Evolutionary conservation across 2,113 vertebrate species (phyloP), one percentile per base, ranked within the genome.

Genomic region (Nasalis larvatus): DNA sequence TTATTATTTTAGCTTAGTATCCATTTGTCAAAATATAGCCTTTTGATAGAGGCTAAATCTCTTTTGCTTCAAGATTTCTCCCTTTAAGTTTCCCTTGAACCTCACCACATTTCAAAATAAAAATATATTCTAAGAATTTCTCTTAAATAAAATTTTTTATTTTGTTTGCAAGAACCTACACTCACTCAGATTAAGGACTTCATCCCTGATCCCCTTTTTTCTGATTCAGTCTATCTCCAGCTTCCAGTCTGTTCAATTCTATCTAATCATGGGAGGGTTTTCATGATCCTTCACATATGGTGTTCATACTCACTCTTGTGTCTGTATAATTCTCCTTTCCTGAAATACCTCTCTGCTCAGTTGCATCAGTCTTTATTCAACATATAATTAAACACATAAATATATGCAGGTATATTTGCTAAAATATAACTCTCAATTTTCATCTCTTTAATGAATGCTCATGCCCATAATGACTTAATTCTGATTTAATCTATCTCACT

Each of bases 291-390:
- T 69, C 11, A 54, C 3, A 0, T 2, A 8, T 32, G 45, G 9
- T 1, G 0, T 4, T 66, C 32, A 10, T 0, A 1, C 10, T 21
- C 77, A 25, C 37, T 35, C 58, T 32, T 42, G 12, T 42, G 37
- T 71, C 54, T n/a, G 10, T 60, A 13, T 32, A 35, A 14, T 66
- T 35, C 69, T 52, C n/a, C 37, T 32, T 20, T 35, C 37, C 37
- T 54, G 47, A 77, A 88, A 40, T 83, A 45, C 20, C 30, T 40
- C 35, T 9, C 25, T 91, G 20, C 20, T 40, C 11, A 30, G 17
- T 45, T 17, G 12, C 8, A 54, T 63, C 40, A 60, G 52, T 60
- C 60, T 40, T 73, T 20, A 40, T 14, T 78, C 37, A 54, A 37
- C 16, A 8, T 11, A 8, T 80, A 80, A 56, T 47, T 9, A 14